Evolutionary conservation across 1,140 invertebrate genomes (phyloP), one percentile per base, ranked within the genome.

Genomic region (Leptoteleia sp.): DNA sequence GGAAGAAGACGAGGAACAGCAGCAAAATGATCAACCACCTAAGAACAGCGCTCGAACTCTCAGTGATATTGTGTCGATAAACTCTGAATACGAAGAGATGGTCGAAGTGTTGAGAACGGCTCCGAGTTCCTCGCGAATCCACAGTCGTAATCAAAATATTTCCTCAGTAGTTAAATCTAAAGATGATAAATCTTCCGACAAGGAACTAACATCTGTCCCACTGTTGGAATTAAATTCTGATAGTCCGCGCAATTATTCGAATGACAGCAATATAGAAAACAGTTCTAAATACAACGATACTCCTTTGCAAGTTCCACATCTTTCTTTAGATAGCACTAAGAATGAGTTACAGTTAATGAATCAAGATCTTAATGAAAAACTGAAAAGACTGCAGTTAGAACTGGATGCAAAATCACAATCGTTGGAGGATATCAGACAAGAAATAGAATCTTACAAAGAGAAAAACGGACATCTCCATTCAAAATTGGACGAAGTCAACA

Each of bases 31-130:
- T 82, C 88, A 55, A 85, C 79, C 83, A 1, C n/a, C n/a, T n/a
- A 92, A 92, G 79, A 89, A 89, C 1, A 92, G 93, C 33, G 93
- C 91, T 1, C 87, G 93, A 17, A 93, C 93, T 0, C 84, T 94
- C 0, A 93, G 93, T 79, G 93, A 94, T 70, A 93, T 94, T 47
- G 85, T 93, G 1, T 94, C 93, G 0, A 93, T 94, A 85, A 83
- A 90, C 45, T 93, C 93, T 0, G 93, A 94, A 54, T 93, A 91
- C 48, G 92, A 93, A 40, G 93, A 93, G 50, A 90, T 83, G 0
- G 33, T 72, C 0, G 88, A 89, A 47, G 83, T 84, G 2, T 81
- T 89, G 12, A 52, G 89, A 25, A 81, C 83, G 7, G 40, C 12
- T 0, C 64, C 48, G 31, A 83, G 72, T 65, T 62, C 57, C 0